A percentile compares a stretch with the other conserved stretches of the same genome.
These are phyloP conservation scores for Drosophila paranaensis DNA, from an alignment of 2,888 invertebrate genomes.

Conservation along the genomic window DNA sequence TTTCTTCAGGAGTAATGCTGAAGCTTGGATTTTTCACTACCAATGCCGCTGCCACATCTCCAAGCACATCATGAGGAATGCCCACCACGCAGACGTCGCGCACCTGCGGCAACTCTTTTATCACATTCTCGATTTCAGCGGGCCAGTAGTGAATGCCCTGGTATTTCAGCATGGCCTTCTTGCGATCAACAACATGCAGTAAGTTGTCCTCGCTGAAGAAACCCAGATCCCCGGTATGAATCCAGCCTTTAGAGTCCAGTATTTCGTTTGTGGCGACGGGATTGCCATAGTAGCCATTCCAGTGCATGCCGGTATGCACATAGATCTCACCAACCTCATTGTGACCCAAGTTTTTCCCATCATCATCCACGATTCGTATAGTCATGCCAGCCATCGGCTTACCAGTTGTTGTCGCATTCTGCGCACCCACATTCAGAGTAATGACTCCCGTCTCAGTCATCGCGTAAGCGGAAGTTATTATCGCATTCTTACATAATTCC, in stretches of 20 bases:
- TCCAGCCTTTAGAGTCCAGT: conserved; percentile 75
- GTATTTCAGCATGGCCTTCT: conserved; percentile 79
- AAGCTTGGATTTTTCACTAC: conserved; percentile 25
- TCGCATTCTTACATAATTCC: conserved; percentile 44
- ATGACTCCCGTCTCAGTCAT: conserved; percentile 62
- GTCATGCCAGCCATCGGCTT: conserved; percentile 49
- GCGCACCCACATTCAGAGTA: conserved; percentile 40
- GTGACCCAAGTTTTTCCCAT: conserved; percentile 59
- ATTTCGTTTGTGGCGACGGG: conserved; percentile 59
- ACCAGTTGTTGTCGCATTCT: conserved; percentile 66
- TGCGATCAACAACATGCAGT: conserved; percentile 74
- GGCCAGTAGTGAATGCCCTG: conserved; percentile 66
- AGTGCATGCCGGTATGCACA: conserved; percentile 46
- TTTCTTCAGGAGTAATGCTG: conserved; percentile 41
- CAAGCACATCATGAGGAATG: conserved; percentile 40
- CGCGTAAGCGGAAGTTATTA: conserved; percentile 54
- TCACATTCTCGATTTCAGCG: conserved; percentile 73
- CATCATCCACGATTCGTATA: conserved; percentile 71
- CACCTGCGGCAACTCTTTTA: conserved; percentile 69
- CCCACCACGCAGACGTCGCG: conserved; percentile 69
- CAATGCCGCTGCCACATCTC: conserved; percentile 57
- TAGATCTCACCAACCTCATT: conserved; percentile 77
- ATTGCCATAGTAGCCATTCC: conserved; percentile 78
- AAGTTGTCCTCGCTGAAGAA: conserved; percentile 75
- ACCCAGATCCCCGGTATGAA: conserved; percentile 82